Evolutionary conservation across 2,888 invertebrate genomes (phyloP), one percentile per base, ranked within the genome.

Genomic region (Microctonus brassicae): DNA sequence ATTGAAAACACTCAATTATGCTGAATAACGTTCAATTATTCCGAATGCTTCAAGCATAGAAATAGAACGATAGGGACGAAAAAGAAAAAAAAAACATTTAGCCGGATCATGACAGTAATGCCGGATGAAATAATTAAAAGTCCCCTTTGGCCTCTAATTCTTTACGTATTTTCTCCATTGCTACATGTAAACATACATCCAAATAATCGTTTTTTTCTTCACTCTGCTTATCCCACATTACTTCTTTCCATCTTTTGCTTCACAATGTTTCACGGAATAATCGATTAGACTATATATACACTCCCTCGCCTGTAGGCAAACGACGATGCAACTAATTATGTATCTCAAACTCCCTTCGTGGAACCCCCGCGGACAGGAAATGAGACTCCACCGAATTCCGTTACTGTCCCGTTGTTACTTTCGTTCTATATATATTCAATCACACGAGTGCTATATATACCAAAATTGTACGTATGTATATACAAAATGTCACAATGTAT

Each of bases 341-440:
- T 80, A 82, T 83, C 24, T 53, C 20, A 52, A 65, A 58, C 36
- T 53, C 83, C 84, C 83, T 82, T 81, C 80, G 79, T 82, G 82
- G 82, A 83, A 83, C 83, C 74, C 84, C 86, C 84, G 83, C 81
- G 80, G 84, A 83, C 87, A 86, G 85, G 86, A 86, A 87, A 87
- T 87, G 86, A 85, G 84, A 85, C 82, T 83, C 81, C 81, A 65
- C 82, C 76, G 79, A 84, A 82, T 84, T 84, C 76, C 78, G 79
- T 76, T 75, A 67, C 64, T 52, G 52, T 63, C 29, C 39, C 17
- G 20, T 47, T 57, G 47, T 61, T 75, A 69, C 73, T 76, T 62
- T 73, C 36, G 75, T 70, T 47, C 71, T 58, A 75, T 61, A 52
- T 58, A 13, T 5, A 47, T 47, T 39, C n/a, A n/a, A 47, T 20